These are phyloP conservation scores for Odontomyia ornata DNA, from an alignment of 2,888 invertebrate species.

Conservation along the genomic window DNA sequence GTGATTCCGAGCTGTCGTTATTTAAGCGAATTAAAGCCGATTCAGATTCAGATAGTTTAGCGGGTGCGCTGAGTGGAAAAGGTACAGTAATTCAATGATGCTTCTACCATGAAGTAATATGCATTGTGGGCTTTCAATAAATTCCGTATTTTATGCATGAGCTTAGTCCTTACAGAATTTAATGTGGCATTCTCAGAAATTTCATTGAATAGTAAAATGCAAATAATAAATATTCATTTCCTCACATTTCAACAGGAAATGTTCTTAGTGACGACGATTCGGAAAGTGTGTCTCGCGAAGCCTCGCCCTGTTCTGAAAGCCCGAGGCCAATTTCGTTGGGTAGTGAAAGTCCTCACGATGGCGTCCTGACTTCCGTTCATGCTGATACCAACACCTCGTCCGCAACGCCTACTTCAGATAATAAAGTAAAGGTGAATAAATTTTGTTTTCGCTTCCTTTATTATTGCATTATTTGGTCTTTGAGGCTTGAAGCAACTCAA, in stretches of 20 bases:
- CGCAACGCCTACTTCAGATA: constrained; percentile 42
- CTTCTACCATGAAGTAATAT: too few relatives aligned
- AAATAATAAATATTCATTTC: too few relatives aligned
- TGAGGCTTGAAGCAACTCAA: too few relatives aligned
- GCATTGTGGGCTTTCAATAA: too few relatives aligned
- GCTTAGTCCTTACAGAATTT: too few relatives aligned
- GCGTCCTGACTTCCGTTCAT: constrained; percentile 60
- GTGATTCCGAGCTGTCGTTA: constrained; percentile 82
- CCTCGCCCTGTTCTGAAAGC: constrained; percentile 76
- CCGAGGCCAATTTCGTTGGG: constrained; percentile 59
- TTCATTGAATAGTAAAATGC: too few relatives aligned
- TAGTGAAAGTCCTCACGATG: constrained; percentile 60
- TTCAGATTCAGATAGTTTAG: constrained; percentile 68
- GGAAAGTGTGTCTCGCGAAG: constrained; percentile 74
- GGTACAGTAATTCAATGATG: constrained; percentile 52
- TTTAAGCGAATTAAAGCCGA: constrained; percentile 78
- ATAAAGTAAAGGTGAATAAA: constrained; percentile 47
- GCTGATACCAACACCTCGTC: constrained; percentile 46
- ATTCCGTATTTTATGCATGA: too few relatives aligned
- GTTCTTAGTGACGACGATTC: constrained; percentile 70
- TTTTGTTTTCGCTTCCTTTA: neutral
- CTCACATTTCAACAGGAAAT: constrained; percentile 52
- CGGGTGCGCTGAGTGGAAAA: constrained; percentile 58
- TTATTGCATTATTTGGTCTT: neutral
- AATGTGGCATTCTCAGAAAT: too few relatives aligned